Base-by-base conservation (phyloP, 2,888 invertebrate genomes). In the Dicroscelio sp. region DNA sequence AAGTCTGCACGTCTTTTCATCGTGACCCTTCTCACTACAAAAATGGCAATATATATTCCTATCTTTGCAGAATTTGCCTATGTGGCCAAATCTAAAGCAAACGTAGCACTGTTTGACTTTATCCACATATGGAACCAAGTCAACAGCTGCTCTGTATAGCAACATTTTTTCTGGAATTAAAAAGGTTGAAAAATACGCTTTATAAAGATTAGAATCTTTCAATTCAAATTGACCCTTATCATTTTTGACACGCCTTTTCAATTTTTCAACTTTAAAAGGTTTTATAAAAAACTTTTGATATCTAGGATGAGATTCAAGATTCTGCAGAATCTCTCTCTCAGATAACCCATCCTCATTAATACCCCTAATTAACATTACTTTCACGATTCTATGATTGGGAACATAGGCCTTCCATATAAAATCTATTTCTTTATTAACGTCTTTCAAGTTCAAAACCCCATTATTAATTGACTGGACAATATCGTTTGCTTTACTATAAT, bases 21-120 rank as follows among this genome's bases (percentile, higher is more conserved):
- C 67, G 23, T 83, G 83, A 0, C 73, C 83, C 48, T 23, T 73
- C n/a, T 35, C 60, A 8, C 17, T 63, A 23, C 83, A 83, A 14
- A 43, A 30, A 71, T 63, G 38, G 23, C 83, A 83, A 33, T 35
- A 83, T 5, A 60, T 3, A 17, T 12, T n/a, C 43, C 25, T 71
- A 31, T 63, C 25, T 12, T 73, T 60, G 17, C 83, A 83, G n/a
- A 23, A 43, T 20, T 43, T 83, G 0, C 60, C 27, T 0, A 48
- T 23, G 25, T 83, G 83, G 10, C 83, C 83, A 31, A 83, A 83
- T 43, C 83, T 71, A n/a, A 43, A 60, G 55, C 83, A 83, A 0
- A 25, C 20, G 20, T 27, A 55, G 17, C 83, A 73, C 48, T 60
- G 38, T 31, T 73, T 83, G 17, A 60, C 63, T 25, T 25, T 83